Conservation (phyloP, 2,113 vertebrate genomes). For the Microtus ochrogaster region DNA sequence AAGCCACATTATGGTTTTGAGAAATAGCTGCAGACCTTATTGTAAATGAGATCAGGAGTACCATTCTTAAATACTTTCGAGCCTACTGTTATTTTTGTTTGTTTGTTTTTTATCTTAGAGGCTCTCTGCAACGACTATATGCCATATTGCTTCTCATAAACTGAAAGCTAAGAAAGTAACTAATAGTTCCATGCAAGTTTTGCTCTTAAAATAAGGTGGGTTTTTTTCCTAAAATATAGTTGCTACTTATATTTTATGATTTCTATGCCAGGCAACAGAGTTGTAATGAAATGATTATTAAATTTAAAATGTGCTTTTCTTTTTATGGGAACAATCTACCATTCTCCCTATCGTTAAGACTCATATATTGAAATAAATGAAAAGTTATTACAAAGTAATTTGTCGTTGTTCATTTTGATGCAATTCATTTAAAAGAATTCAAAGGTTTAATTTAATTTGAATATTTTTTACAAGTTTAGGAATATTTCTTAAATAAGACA, state of each 20-base stretch:
- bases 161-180: not conserved
- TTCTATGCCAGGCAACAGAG: not conserved
- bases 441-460: constrained; percentile 10
- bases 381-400: not conserved
- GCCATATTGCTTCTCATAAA: not conserved
- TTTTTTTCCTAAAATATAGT: constrained; percentile 9
- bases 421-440: not conserved
- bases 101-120: not conserved
- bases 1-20: not conserved
- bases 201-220: not conserved
- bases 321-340: not conserved
- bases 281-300: not conserved
- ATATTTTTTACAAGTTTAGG: not conserved
- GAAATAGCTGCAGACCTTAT: not conserved
- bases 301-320: not conserved
- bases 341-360: not conserved
- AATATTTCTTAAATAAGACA: not conserved
- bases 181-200: not conserved
- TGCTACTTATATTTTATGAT: not conserved
- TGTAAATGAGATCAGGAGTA: not conserved
- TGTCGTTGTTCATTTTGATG: not conserved
- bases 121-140: not conserved
- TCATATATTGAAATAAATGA: not conserved
- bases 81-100: not conserved
- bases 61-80: not conserved